A percentile compares a stretch with the other conserved stretches of the same genome.
Conservation (phyloP, 1,140 invertebrate species). For the Drosophila gunungcola region DNA sequence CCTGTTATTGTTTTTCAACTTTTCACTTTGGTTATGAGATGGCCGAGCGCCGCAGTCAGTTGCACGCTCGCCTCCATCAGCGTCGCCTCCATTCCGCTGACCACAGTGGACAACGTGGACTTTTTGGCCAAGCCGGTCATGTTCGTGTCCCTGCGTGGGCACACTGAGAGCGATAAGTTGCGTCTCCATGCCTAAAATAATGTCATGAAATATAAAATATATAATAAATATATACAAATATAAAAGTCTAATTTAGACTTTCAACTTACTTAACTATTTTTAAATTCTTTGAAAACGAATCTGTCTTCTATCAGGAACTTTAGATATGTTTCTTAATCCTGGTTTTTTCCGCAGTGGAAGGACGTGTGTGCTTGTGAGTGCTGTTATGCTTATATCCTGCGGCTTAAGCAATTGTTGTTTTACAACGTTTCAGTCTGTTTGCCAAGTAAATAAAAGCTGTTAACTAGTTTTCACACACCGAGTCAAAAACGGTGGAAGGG, state of each 20-base stretch:
- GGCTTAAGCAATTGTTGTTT: slow-evolving; percentile 71
- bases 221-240: no score
- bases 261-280: no score
- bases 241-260: no score
- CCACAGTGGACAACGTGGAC: slow-evolving; percentile 39
- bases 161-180: slow-evolving; percentile 1
- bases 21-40: slow-evolving; percentile 62
- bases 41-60: slow-evolving; percentile 41
- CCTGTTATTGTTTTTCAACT: slow-evolving; percentile 52
- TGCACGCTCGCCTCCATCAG: slow-evolving; percentile 28
- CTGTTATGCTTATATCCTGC: slow-evolving; percentile 60
- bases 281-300: background rate
- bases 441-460: slow-evolving; percentile 74
- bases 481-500: slow-evolving; percentile 23
- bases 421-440: slow-evolving; percentile 68
- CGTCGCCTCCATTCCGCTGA: slow-evolving; percentile 19
- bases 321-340: background rate
- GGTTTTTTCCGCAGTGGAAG: slow-evolving; percentile 13
- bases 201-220: no score
- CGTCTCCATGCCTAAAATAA: no score
- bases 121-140: slow-evolving; percentile 33
- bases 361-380: slow-evolving; percentile 20
- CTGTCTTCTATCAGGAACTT: background rate
- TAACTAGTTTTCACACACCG: slow-evolving; percentile 68
- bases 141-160: slow-evolving; percentile 8